Evolutionary conservation across 2,797 vertebrate genomes (phyloP).

Genomic region (Echeneis naucrates): DNA sequence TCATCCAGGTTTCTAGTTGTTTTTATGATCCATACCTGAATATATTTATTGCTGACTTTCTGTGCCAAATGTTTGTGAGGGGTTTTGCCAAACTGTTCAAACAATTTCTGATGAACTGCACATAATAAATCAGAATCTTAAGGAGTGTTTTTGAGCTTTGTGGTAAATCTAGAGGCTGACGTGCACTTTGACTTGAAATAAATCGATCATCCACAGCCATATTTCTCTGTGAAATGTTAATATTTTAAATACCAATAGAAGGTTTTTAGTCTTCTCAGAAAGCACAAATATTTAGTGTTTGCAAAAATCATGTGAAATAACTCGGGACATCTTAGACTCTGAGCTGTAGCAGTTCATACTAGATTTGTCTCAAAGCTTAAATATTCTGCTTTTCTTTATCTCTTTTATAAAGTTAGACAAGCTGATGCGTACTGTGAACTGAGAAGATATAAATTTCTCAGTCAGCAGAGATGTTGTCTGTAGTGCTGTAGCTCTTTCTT

Average conservation of each 20-base stretch:
- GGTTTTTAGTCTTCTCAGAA: not conserved
- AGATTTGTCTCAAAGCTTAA: not conserved
- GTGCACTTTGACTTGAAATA: not conserved
- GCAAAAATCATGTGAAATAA: not conserved
- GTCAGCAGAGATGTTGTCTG: not conserved
- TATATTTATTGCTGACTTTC: slow-evolving; percentile 63
- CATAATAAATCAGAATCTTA: slow-evolving; percentile 67
- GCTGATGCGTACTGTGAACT: not conserved
- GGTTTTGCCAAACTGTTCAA: slow-evolving; percentile 68
- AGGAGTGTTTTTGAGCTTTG: slow-evolving; percentile 26
- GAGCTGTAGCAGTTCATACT: too few species aligned
- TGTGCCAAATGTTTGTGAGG: slow-evolving; percentile 77
- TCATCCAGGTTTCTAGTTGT: slow-evolving; percentile 29
- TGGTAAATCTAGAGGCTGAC: not conserved
- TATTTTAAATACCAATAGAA: not conserved
- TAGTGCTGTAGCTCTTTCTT: not conserved
- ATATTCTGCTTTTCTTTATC: not conserved
- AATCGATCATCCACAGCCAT: not conserved
- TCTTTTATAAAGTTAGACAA: not conserved
- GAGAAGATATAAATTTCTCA: not conserved
- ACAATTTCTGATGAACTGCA: slow-evolving; percentile 68
- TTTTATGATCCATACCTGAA: slow-evolving; percentile 58
- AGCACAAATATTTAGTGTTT: slow-evolving; percentile 1
- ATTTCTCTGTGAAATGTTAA: not conserved
- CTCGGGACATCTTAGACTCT: not conserved